Evolutionary conservation across 2,888 invertebrate species (phyloP), one percentile per base, ranked within the genome.

Genomic region (Dynastes tityus): DNA sequence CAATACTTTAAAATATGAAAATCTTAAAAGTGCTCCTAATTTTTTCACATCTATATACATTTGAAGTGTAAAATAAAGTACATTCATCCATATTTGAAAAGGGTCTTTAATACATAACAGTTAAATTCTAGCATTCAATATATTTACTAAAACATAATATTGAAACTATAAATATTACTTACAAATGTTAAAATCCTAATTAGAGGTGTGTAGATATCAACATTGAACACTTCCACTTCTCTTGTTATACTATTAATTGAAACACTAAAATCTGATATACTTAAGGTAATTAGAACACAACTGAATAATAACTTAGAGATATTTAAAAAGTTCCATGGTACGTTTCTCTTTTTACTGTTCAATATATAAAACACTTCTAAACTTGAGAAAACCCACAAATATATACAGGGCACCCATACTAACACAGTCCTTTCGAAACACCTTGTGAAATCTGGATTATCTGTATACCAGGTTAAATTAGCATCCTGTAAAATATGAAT

Each of bases 401-500:
- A 96, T 73, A 92, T 90, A 88, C 97, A 96, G 0, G 98, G 98
- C 51, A 92, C 89, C 98, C 98, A 99, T 71, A 97, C 91, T 40
- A 98, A 89, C 0, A 95, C 94, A 0, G 98, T 98, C 88, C 95
- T 94, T 89, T 98, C 95, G 89, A 98, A 98, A 89, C 98, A 99
- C 86, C 92, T 92, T 81, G 98, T 96, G 83, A 98, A 91, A 87
- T 96, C 94, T 75, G 89, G 98, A 88, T 94, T 91, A 6, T 92
- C 90, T 22, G 97, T 95, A 85, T 94, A 87, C 97, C 97, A 97
- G 78, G 96, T 93, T 84, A 93, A 86, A 82, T 92, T 91, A 82
- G 89, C 87, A 89, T 97, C 94, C 98, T 98, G 90, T 82, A 92
- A 91, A 83, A 82, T 84, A 84, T 32, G 82, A 83, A 68, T 67